Evolutionary conservation across 1,140 invertebrate genomes (phyloP).

Genomic region (Atta cephalotes): DNA sequence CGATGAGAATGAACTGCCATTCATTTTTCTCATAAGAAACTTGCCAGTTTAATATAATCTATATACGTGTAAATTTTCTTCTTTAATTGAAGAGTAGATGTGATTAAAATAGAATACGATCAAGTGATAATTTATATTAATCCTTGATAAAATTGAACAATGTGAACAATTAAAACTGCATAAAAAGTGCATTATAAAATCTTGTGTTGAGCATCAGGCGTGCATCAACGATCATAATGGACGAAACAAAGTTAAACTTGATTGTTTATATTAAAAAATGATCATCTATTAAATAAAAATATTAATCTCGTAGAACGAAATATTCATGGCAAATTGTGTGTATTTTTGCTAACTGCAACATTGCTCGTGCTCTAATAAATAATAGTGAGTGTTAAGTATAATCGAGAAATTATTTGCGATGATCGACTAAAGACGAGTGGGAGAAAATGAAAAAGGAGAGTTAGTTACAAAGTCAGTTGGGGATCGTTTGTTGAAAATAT

Average conservation of each 20-base stretch:
- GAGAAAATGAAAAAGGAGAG: neutral
- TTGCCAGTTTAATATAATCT: constrained; percentile 39
- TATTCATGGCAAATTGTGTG: constrained; percentile 53
- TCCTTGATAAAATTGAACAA: constrained; percentile 45
- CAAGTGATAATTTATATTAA: constrained; percentile 12
- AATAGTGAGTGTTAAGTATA: constrained; percentile 45
- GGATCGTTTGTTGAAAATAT: constrained; percentile 12
- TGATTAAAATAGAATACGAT: constrained; percentile 24
- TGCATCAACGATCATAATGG: constrained; percentile 30
- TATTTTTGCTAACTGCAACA: constrained; percentile 73
- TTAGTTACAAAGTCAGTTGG: constrained; percentile 56
- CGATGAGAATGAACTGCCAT: constrained; percentile 6
- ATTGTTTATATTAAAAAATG: constrained; percentile 18
- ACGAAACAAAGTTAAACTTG: neutral
- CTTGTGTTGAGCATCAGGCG: constrained; percentile 39
- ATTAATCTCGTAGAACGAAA: neutral
- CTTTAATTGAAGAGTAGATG: constrained; percentile 1
- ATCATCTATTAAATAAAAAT: constrained; percentile 34
- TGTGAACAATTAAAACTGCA: constrained; percentile 50
- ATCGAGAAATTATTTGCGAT: neutral
- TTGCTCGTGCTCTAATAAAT: constrained; percentile 64
- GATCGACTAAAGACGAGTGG: neutral
- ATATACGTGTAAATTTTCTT: constrained; percentile 3
- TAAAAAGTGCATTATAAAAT: neutral
- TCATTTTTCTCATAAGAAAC: constrained; percentile 29